These are phyloP conservation scores for Athripsodes cinereus DNA, from an alignment of 2,888 invertebrate species.

Conservation along the genomic window DNA sequence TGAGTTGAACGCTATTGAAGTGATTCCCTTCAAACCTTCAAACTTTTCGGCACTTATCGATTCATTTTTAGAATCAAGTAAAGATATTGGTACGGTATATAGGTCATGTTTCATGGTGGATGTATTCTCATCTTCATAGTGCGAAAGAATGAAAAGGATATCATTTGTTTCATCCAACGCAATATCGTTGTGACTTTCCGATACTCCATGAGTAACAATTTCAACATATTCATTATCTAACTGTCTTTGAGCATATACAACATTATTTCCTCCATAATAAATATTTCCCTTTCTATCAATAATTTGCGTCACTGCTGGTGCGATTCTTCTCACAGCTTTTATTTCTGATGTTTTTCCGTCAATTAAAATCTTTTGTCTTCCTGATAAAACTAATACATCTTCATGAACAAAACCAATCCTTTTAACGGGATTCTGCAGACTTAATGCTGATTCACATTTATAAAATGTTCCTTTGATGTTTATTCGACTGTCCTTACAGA, in stretches of 20 bases:
- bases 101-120: not conserved
- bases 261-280: constrained; percentile 9
- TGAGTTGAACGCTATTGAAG: not conserved
- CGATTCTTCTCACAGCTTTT: not conserved
- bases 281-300: not conserved
- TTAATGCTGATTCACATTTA: not conserved
- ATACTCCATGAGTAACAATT: not conserved
- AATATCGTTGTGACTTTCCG: not conserved
- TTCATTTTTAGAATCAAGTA: not conserved
- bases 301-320: not conserved
- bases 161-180: not conserved
- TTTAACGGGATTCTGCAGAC: not conserved
- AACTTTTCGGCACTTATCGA: not conserved
- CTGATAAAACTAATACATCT: not conserved
- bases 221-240: not conserved
- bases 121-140: not conserved
- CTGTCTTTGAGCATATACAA: constrained; percentile 9
- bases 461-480: not conserved
- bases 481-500: not conserved
- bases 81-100: not conserved
- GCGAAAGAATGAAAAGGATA: not conserved
- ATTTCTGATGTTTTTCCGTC: not conserved
- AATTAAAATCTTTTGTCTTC: not conserved
- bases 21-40: not conserved
- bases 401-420: not conserved